Base-by-base conservation (phyloP, 2,888 invertebrate species). In the Biston stratarius region DNA sequence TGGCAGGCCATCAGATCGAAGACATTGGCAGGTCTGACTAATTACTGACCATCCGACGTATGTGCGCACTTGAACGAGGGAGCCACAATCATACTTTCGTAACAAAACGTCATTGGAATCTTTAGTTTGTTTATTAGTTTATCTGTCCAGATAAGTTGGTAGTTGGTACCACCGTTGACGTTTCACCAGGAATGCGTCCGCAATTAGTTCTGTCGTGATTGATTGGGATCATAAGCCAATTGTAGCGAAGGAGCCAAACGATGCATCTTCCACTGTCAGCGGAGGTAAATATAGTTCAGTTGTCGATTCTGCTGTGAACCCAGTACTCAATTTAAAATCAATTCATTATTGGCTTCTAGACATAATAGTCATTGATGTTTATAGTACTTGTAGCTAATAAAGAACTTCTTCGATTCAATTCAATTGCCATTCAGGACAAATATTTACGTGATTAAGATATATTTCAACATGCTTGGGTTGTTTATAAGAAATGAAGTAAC, bases 1-100 rank as follows among this genome's bases (percentile, higher is more conserved):
- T 85, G 84, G 84, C 85, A 80, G 47, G 36, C 45, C 42, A 53
- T 80, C 85, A 73, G 74, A 83, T 84, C 74, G 78, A 77, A 80
- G 65, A 64, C 74, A 83, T 82, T 82, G 83, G 82, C 83, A 82
- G 80, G 69, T 76, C 63, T 71, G 64, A 72, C 44, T 61, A 42
- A 55, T 44, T 55, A 24, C 33, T 55, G 42, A 42, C 12, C 24
- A 8, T 12, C 55, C 10, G 24, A 42, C 24, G 12, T 42, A 33
- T 6, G 10, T 5, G 0, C 24, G 11, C 55, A 40, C 6, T 38
- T 6, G 8, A 15, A 24, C 10, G 38, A 11, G 14, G 36, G 40
- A 15, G 53, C 14, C 40, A 6, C 53, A 11, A 14, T 9, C 5
- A 9, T 7, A 53, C 11, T 15, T 11, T n/a, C 52, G 6, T 9